phyloP scores from a whole-genome alignment of 2,888 invertebrate genomes.

The Calameuta filiformis region DNA sequence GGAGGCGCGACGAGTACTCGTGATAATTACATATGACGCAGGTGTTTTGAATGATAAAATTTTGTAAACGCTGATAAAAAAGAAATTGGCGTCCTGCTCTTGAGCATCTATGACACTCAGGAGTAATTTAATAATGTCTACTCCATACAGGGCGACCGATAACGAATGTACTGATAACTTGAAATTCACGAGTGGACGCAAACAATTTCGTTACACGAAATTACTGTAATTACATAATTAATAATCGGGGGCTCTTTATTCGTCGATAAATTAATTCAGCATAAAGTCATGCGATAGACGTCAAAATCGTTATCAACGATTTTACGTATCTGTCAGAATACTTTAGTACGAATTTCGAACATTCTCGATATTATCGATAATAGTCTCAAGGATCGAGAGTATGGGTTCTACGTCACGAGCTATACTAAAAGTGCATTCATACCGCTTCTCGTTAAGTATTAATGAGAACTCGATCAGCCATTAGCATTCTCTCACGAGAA shows the following conservation, averaged over 20 bases:
- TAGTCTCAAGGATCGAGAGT: background rate
- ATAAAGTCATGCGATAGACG: background rate
- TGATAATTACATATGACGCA: background rate
- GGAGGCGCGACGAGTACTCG: background rate
- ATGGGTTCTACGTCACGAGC: background rate
- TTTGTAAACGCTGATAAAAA: background rate
- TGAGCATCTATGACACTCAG: background rate
- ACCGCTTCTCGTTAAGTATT: background rate
- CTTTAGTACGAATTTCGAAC: background rate
- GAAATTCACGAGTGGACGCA: background rate
- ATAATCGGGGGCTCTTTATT: background rate
- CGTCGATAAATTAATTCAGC: background rate
- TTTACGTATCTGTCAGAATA: background rate
- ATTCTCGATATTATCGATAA: background rate
- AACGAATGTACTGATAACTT: background rate
- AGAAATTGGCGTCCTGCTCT: background rate
- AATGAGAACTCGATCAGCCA: conserved; percentile 12
- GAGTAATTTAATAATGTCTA: background rate
- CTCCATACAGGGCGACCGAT: background rate
- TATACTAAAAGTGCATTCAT: background rate
- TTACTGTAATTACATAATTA: background rate
- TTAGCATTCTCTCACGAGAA: conserved; percentile 15
- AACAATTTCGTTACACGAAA: background rate
- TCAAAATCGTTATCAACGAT: background rate
- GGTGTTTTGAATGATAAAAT: background rate